Evolutionary conservation across 1,140 invertebrate genomes (phyloP), one percentile per base, ranked within the genome.

Genomic region (Cydia fagiglandana): DNA sequence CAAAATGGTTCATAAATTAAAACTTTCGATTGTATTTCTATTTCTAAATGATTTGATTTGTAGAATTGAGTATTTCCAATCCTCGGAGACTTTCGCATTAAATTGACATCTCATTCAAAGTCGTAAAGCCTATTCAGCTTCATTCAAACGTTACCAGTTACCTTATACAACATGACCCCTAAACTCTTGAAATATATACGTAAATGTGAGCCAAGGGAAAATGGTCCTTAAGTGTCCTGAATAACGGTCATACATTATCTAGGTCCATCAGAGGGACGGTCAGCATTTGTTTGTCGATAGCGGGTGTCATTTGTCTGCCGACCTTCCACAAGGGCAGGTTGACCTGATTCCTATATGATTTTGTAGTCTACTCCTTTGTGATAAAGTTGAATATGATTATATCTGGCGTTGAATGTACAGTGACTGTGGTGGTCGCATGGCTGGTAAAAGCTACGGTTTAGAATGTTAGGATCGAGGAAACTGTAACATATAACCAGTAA

Each of bases 281-380:
- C 53, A 9, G 53, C 53, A 56, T 56, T 56, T 56, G 53, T 20
- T 17, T 56, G 53, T 56, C 17, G 53, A 56, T 56, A 56, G 53
- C 15, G 53, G 53, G 53, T 56, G 53, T 17, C 53, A 17, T 56
- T 56, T 56, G 5, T 56, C 53, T 17, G 53, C n/a, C 53, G 53
- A 56, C 53, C 53, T 41, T 41, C 34, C 34, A 38, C 34, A 38
- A 38, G 34, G 34, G 38, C 38, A 10, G 34, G 38, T 41, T 41
- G 38, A 41, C 9, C 9, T 41, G 9, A 41, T 41, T 41, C 38
- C 0, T 41, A 38, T 38, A 38, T 34, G 38, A 50, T 15, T 50
- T 50, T 50, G 47, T 50, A 15, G 13, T 50, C 15, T 47, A 47
- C 3, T 12, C 0, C 13, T 13, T 47, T 47, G 12, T 12, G 0